Base-by-base conservation (phyloP, 2,113 vertebrate genomes). In the Peromyscus leucopus region DNA sequence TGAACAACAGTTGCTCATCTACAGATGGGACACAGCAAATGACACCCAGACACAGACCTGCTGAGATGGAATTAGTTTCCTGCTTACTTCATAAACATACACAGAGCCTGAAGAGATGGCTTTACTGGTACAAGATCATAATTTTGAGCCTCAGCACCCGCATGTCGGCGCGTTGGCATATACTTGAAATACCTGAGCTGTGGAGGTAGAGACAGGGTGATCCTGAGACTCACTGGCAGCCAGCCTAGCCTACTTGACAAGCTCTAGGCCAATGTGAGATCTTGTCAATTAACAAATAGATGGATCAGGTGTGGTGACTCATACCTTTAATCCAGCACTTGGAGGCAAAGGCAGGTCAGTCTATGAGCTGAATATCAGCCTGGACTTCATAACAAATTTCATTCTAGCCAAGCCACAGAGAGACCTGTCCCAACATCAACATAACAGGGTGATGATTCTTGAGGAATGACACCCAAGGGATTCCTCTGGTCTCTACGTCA, bases 61-160 rank as follows among this genome's bases (percentile, higher is more conserved):
- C 31, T n/a, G 22, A 1, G 36, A 10, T 1, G 1, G 17, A 6
- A 3, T 22, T 21, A n/a, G 13, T 22, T 31, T n/a, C 24, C 8
- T 71, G 2, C 5, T 2, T 2, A 6, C 17, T 33, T 42, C 24
- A 17, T 33, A 36, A 63, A 12, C 5, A 59, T 12, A 7, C 12
- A 19, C 42, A 87, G 63, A 12, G 11, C 17, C 42, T 33, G 9
- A 26, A 9, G 22, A 46, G 39, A 86, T 1, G 15, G 42, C 28
- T 48, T 39, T 33, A 16, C 39, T 2, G 15, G 17, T 33, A 46
- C 21, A 28, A 42, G 74, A 55, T 46, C 26, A n/a, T 31, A 39
- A 85, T 59, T 65, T 46, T 5, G 4, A 42, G 16, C 8, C 84
- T 31, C 42, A 48, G 5, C 13, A 65, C 39, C 15, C 61, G 46